Base-by-base conservation (phyloP, 1,140 invertebrate species). In the Lepidurus packardi region DNA sequence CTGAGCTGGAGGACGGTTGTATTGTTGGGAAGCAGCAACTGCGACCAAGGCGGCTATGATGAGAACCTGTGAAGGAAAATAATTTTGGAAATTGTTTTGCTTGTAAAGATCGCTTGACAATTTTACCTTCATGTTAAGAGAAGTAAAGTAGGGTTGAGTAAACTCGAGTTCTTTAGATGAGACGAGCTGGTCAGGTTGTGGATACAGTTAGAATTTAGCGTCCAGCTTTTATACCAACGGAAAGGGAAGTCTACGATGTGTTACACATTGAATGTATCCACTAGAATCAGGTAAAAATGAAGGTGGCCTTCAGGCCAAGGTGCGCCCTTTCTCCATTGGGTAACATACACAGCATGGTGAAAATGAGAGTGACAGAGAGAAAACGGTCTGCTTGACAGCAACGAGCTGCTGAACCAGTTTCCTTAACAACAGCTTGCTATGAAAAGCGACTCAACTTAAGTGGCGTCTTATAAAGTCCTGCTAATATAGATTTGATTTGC, bases 11-110 rank as follows among this genome's bases (percentile, higher is more conserved):
- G 75, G 75, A 8, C 42, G n/a, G 16, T 77, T 77, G 76, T 77
- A 53, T 45, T 24, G 65, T 45, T n/a, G 45, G 21, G 76, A 43
- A 44, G 76, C 76, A 77, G 76, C 76, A n/a, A 77, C 43, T 43
- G 76, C 43, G 44, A 77, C 45, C 9, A 77, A 34, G 65, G 76
- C 76, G 25, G 76, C 76, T 11, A 77, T 16, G 76, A 77, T 47
- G 43, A 77, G 45, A 24, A 77, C 45, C 76, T 77, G 43, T 11
- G 47, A 11, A 75, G 16, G 13, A 11, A 9, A 65, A 65, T n/a
- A 65, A 65, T 11, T 1, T 65, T 16, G 53, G 0, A 65, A 65
- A 65, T 65, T 65, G 16, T 11, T 21, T 9, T 65, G 6, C 1
- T 65, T 65, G 16, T 65, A 65, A 65, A 65, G 45, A 11, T 47